Percentiles rank a stretch among this genome's conserved stretches.
Evolutionary conservation across 2,888 invertebrate species (phyloP).

Genomic region (Tetheella fluctuosa): DNA sequence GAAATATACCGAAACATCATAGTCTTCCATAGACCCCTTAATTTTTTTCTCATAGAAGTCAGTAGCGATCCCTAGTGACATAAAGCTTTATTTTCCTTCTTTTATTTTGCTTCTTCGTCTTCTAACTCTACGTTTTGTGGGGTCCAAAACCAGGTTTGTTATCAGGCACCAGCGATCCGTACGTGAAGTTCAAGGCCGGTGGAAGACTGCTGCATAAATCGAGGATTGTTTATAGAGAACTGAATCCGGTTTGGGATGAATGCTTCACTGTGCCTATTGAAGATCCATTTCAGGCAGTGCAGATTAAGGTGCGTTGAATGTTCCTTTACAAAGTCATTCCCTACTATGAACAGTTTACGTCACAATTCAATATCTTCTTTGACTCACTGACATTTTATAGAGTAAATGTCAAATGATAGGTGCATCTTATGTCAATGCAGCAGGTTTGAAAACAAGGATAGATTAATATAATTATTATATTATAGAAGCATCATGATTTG

Average conservation of each 20-base stretch:
- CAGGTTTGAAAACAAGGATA: no score
- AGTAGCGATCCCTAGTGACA: not conserved
- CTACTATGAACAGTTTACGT: no score
- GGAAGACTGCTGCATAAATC: conserved; percentile 96
- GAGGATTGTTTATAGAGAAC: conserved; percentile 95
- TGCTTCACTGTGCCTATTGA: conserved; percentile 96
- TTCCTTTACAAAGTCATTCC: no score
- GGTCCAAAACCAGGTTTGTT: conserved; percentile 80
- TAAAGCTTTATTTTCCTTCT: conserved; percentile 46
- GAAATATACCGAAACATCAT: no score
- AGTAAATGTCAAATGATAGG: no score
- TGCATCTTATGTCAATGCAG: no score
- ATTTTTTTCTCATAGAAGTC: not conserved
- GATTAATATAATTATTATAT: no score
- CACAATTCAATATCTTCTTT: no score
- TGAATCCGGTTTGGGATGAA: conserved; percentile 99
- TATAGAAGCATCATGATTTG: no score
- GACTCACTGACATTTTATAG: no score
- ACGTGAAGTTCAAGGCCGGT: conserved; percentile 97
- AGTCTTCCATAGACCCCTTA: no score
- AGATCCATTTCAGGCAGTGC: conserved; percentile 93
- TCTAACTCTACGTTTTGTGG: conserved; percentile 71
- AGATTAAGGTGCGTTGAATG: conserved; percentile 88
- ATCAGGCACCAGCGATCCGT: conserved; percentile 97
- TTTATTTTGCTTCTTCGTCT: conserved; percentile 70